A percentile compares a stretch with the other conserved stretches of the same genome.
Evolutionary conservation across 2,797 vertebrate species (phyloP).

Genomic region (Sternotherus odoratus): DNA sequence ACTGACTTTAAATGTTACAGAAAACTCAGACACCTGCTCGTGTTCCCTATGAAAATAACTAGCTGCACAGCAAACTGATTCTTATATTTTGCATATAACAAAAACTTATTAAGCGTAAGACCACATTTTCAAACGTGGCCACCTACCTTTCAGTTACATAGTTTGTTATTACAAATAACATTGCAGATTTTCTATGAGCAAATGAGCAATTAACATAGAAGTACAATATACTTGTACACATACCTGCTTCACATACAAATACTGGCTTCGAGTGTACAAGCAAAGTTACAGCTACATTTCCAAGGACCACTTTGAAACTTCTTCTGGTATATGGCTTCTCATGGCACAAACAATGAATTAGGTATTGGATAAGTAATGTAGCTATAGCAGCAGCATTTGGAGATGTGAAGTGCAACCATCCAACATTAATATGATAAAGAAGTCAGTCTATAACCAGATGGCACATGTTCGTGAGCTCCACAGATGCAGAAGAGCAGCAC

Average conservation of each 20-base stretch:
- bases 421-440: neutral
- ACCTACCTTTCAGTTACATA: neutral
- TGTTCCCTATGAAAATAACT: neutral
- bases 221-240: neutral
- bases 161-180: neutral
- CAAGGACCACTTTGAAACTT: neutral
- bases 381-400: neutral
- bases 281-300: neutral
- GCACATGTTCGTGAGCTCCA: neutral
- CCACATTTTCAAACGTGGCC: neutral
- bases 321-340: neutral
- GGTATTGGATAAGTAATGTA: neutral
- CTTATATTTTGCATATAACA: neutral
- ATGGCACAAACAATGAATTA: neutral
- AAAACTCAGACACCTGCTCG: neutral
- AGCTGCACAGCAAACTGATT: neutral
- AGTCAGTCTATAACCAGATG: neutral
- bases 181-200: neutral
- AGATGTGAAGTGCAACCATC: neutral
- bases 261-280: neutral
- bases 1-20: neutral
- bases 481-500: neutral
- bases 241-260: accelerated
- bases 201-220: neutral
- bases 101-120: neutral